phyloP scores from a whole-genome alignment of 2,797 vertebrate species.

The Gymnoscopelus braueri region DNA sequence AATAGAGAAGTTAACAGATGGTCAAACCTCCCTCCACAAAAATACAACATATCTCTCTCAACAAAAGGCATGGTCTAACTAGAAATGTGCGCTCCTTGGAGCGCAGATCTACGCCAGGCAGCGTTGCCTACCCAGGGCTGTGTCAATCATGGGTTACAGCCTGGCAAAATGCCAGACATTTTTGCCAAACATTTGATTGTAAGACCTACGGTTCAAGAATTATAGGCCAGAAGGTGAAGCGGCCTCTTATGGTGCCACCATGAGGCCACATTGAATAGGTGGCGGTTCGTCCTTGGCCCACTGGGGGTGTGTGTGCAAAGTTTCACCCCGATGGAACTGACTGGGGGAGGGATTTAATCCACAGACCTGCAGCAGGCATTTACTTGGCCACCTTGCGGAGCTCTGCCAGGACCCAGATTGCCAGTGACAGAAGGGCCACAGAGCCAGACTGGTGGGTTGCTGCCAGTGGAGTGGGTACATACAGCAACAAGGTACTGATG shows the following conservation, averaged over 20 bases:
- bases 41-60: too few species aligned
- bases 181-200: too few species aligned
- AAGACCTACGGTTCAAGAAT: too few species aligned
- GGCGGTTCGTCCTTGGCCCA: too few species aligned
- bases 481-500: slow-evolving; percentile 92
- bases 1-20: background rate
- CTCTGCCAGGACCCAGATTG: slow-evolving; percentile 95
- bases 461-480: slow-evolving; percentile 93
- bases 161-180: too few species aligned
- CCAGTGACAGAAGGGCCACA: slow-evolving; percentile 89
- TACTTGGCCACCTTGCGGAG: slow-evolving; percentile 91
- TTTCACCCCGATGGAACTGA: background rate
- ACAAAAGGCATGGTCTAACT: too few species aligned
- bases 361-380: slow-evolving; percentile 18
- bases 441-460: slow-evolving; percentile 97
- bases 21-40: too few species aligned
- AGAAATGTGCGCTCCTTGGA: too few species aligned
- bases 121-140: too few species aligned
- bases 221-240: background rate
- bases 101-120: too few species aligned
- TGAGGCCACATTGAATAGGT: too few species aligned
- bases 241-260: background rate
- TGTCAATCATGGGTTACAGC: too few species aligned
- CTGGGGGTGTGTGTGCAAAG: background rate
- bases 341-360: slow-evolving; percentile 25